phyloP scores from a whole-genome alignment of 2,888 invertebrate genomes.

The Machimus atricapillus region DNA sequence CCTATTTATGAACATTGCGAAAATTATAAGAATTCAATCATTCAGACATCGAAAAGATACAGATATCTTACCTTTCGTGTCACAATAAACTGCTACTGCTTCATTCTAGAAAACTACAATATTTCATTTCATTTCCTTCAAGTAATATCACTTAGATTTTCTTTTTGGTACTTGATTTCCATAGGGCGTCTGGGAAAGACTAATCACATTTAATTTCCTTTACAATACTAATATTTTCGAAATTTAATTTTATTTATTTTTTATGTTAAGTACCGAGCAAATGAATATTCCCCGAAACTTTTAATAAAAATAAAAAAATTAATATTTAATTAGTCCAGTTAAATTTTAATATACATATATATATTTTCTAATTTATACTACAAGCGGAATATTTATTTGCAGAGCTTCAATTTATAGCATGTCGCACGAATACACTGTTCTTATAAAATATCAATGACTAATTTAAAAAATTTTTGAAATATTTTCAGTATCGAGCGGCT shows the following conservation, averaged over 20 bases:
- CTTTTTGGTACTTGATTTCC: slow-evolving; percentile 50
- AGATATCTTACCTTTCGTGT: neutral
- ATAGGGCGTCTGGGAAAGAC: slow-evolving; percentile 64
- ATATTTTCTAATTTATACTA: neutral
- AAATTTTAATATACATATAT: too few relatives aligned
- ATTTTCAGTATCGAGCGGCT: slow-evolving; percentile 84
- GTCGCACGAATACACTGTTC: neutral
- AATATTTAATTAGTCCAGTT: neutral
- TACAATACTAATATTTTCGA: slow-evolving; percentile 44
- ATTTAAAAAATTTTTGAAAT: neutral
- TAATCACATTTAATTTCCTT: slow-evolving; percentile 57
- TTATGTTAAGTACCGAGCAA: neutral
- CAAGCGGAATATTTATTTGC: neutral
- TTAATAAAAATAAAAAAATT: neutral
- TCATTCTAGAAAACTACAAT: neutral
- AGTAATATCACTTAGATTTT: slow-evolving; percentile 25
- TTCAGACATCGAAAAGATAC: neutral
- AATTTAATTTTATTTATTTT: slow-evolving; percentile 34
- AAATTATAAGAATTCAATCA: neutral
- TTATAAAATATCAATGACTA: neutral
- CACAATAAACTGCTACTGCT: neutral
- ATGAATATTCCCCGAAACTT: neutral
- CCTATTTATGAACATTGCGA: neutral
- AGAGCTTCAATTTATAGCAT: neutral
- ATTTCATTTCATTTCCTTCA: slow-evolving; percentile 30